phyloP scores from a whole-genome alignment of 2,113 vertebrate genomes.

The Tychaedon coryphoeus region DNA sequence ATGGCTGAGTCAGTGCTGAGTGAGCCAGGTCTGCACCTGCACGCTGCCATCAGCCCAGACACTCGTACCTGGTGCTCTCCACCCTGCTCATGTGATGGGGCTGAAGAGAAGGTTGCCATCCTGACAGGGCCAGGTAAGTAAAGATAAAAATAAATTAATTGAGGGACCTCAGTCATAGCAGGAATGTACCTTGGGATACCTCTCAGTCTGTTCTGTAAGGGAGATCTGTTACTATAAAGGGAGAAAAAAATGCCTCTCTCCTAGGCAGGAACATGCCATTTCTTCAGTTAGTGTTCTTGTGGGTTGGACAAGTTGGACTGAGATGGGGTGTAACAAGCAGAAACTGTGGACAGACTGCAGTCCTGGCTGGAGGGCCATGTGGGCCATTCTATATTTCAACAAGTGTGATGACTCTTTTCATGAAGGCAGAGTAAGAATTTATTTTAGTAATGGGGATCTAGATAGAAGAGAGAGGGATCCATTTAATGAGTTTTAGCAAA shows the following conservation, averaged over 20 bases:
- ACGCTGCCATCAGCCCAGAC: background rate
- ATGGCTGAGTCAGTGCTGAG: background rate
- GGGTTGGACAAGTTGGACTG: background rate
- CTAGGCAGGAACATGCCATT: background rate
- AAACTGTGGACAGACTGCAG: background rate
- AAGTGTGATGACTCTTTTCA: background rate
- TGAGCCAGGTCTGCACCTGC: background rate
- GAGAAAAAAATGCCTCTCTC: background rate
- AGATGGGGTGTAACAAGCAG: background rate
- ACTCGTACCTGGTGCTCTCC: background rate
- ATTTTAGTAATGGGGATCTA: background rate
- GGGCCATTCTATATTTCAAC: background rate
- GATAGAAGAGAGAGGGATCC: background rate
- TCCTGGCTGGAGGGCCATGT: background rate
- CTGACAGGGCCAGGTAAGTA: background rate
- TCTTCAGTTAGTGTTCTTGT: background rate
- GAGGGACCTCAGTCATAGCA: background rate
- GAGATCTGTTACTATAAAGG: background rate
- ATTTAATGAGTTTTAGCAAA: background rate
- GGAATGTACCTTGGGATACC: background rate
- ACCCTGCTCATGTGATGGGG: background rate
- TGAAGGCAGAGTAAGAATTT: background rate
- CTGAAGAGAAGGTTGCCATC: background rate
- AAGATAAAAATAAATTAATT: background rate
- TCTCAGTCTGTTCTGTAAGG: background rate